Evolutionary conservation across 2,797 vertebrate species (phyloP).

Genomic region (Myotis myotis): DNA sequence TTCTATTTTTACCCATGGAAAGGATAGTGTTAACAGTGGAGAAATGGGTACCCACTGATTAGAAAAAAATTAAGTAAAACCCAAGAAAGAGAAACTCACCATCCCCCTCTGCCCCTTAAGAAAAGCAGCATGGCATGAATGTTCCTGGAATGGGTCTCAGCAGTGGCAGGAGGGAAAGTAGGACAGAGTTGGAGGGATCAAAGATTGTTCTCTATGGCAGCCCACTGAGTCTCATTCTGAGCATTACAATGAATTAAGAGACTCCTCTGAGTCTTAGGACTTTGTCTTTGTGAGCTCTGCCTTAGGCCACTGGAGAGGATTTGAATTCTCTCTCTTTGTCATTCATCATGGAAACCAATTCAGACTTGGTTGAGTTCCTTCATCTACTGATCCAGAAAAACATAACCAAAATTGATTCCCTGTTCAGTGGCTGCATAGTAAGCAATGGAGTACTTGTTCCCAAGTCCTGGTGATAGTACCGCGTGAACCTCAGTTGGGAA

Average conservation of each 20-base stretch:
- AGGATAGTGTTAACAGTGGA: neutral
- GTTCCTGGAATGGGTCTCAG: neutral
- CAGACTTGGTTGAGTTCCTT: conserved; percentile 36
- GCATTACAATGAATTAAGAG: neutral
- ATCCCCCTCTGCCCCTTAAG: neutral
- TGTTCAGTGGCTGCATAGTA: neutral
- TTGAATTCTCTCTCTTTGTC: neutral
- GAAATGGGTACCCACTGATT: neutral
- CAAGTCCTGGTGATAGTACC: neutral
- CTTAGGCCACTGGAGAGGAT: neutral
- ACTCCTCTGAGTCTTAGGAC: neutral
- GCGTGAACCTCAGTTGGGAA: neutral
- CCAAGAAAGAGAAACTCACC: neutral
- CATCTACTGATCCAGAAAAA: conserved; percentile 46
- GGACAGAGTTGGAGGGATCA: neutral
- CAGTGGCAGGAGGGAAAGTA: neutral
- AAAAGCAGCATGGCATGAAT: neutral
- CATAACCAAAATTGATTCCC: neutral
- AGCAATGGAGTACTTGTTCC: neutral
- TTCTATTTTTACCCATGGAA: neutral
- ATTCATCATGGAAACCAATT: conserved; percentile 16
- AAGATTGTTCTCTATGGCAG: neutral
- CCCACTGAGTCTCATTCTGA: neutral
- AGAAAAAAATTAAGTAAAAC: neutral
- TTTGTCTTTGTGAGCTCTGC: neutral